A percentile compares a stretch with the other conserved stretches of the same genome.
Conservation (phyloP, 2,888 invertebrate species). For the Conops quadrifasciatus region DNA sequence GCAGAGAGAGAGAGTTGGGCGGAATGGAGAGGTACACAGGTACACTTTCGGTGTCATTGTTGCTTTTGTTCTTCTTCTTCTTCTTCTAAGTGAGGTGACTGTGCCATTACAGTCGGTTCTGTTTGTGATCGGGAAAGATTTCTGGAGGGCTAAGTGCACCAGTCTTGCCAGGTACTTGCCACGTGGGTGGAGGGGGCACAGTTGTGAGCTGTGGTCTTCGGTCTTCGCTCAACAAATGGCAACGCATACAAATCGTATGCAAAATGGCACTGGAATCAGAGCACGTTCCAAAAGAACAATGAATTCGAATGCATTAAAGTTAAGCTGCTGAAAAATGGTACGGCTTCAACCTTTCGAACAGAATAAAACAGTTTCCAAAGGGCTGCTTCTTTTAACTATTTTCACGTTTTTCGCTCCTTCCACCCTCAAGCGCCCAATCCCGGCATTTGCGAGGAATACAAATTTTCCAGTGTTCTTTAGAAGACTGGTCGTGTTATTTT, state of each 20-base stretch:
- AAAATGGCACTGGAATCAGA: background rate
- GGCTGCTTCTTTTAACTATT: background rate
- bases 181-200: background rate
- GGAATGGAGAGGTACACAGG: background rate
- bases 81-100: no score
- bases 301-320: constrained; percentile 3
- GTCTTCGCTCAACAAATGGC: background rate
- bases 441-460: no score
- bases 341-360: background rate
- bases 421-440: no score
- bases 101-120: no score
- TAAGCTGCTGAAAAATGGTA: background rate
- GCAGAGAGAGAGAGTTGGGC: no score
- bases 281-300: background rate
- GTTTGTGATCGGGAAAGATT: no score
- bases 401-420: no score
- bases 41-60: background rate
- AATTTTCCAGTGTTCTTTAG: no score
- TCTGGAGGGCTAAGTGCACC: background rate
- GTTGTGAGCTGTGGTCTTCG: background rate
- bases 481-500: no score
- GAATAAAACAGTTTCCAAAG: background rate
- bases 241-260: constrained; percentile 17
- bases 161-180: no score
- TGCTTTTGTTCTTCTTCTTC: no score